phyloP scores from a whole-genome alignment of 2,113 vertebrate genomes.

The Chinchilla lanigera region DNA sequence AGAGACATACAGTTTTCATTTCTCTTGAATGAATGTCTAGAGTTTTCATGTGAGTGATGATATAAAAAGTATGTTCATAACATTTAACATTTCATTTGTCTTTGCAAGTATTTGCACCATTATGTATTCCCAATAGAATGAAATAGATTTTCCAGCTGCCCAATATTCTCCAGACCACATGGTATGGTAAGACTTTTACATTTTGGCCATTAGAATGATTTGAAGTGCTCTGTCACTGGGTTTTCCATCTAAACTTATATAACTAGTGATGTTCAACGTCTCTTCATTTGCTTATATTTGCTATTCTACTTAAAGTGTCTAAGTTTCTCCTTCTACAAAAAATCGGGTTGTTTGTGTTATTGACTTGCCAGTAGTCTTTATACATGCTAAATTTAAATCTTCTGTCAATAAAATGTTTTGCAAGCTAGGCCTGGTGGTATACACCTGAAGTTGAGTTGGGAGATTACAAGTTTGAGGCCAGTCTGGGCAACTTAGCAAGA shows the following conservation, averaged over 20 bases:
- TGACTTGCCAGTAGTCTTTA: neutral
- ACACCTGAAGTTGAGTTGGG: neutral
- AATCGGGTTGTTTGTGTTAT: neutral
- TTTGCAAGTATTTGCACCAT: neutral
- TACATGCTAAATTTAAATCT: neutral
- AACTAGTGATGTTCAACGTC: neutral
- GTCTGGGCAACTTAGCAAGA: neutral
- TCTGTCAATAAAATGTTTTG: neutral
- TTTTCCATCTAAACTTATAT: neutral
- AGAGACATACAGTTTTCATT: neutral
- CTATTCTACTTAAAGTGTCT: neutral
- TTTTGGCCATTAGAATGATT: neutral
- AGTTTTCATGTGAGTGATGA: neutral
- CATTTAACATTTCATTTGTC: neutral
- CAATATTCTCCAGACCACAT: neutral
- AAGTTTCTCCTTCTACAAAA: neutral
- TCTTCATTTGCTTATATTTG: neutral
- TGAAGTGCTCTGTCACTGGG: neutral
- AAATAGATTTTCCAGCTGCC: neutral
- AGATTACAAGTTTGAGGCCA: neutral
- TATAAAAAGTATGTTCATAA: neutral
- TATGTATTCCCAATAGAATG: neutral
- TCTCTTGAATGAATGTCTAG: neutral
- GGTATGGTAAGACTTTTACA: neutral
- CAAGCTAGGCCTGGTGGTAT: neutral